A percentile compares a stretch with the other conserved stretches of the same genome.
Conservation (phyloP, 2,888 invertebrate genomes). For the Callyntrura guangdongensis region DNA sequence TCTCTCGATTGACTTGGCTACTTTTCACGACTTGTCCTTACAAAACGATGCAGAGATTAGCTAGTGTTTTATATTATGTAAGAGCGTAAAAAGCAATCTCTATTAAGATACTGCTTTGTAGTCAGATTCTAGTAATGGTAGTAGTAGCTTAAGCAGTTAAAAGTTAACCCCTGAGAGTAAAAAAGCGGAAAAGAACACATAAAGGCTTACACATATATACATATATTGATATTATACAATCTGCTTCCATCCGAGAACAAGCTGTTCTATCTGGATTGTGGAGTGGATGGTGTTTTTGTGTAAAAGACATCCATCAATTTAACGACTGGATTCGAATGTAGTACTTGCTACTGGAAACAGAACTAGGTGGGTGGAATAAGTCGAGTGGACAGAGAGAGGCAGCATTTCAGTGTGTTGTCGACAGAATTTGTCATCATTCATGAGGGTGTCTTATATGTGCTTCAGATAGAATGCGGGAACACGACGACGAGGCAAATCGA, state of each 20-base stretch:
- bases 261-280: slow-evolving; percentile 28
- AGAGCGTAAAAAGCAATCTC: not conserved
- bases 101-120: slow-evolving; percentile 11
- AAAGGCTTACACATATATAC: too few relatives aligned
- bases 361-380: too few relatives aligned
- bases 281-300: not conserved
- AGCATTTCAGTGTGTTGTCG: not conserved
- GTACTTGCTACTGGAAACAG: not conserved
- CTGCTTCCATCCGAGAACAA: slow-evolving; percentile 14
- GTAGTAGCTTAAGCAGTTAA: slow-evolving; percentile 34
- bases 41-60: slow-evolving; percentile 18
- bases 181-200: slow-evolving; percentile 7
- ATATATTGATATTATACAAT: too few relatives aligned
- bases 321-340: not conserved
- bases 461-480: not conserved
- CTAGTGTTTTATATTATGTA: slow-evolving; percentile 2
- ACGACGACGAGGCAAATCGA: not conserved
- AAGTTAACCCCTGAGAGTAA: not conserved
- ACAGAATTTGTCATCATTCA: not conserved
- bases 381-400: not conserved
- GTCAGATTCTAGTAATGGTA: not conserved
- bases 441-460: not conserved
- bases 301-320: slow-evolving; percentile 34
- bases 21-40: not conserved
- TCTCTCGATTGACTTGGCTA: not conserved